Evolutionary conservation across 1,140 invertebrate genomes (phyloP), one percentile per base, ranked within the genome.

Genomic region (Rhopalosiphum padi): DNA sequence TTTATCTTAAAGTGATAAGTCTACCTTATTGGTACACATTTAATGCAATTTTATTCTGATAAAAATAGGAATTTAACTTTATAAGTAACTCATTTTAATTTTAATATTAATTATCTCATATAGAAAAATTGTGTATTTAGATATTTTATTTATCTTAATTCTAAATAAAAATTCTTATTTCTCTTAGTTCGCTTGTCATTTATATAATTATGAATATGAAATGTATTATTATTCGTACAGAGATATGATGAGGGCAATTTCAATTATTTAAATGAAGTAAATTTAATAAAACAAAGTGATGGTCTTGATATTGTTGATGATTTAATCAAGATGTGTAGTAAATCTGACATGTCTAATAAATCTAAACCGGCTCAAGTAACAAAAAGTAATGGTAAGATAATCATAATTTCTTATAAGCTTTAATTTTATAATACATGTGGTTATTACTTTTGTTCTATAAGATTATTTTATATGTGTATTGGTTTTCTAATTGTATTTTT

Each of bases 201-300:
- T 43, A 43, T 85, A 46, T 43, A 86, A 86, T 43, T 43, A 18
- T 15, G 30, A 23, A 86, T 86, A 86, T 18, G n/a, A 77, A 3
- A 18, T 77, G 60, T 77, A 85, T 86, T 85, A 43, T 43, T 85
- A 43, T 41, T 85, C 25, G 25, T 43, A 30, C 25, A 41, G 41
- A 85, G 41, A 15, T 92, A 30, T 30, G 46, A 92, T 92, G 91
- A 82, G 18, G 30, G 18, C 48, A 82, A 92, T 46, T 48, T 48
- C 18, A 92, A 92, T 92, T 92, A 51, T 83, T 92, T 83, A 15
- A 51, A 48, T 92, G 41, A 82, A 35, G 77, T 92, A n/a, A 83
- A 7, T 82, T 92, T 92, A 48, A 55, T 86, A 43, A 93, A 55
- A n/a, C n/a, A 43, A 53, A 51, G 35, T 93, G 23, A 46, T 37